These are phyloP conservation scores for Trematomus bernacchii DNA, from an alignment of 2,797 vertebrate genomes.

Conservation along the genomic window DNA sequence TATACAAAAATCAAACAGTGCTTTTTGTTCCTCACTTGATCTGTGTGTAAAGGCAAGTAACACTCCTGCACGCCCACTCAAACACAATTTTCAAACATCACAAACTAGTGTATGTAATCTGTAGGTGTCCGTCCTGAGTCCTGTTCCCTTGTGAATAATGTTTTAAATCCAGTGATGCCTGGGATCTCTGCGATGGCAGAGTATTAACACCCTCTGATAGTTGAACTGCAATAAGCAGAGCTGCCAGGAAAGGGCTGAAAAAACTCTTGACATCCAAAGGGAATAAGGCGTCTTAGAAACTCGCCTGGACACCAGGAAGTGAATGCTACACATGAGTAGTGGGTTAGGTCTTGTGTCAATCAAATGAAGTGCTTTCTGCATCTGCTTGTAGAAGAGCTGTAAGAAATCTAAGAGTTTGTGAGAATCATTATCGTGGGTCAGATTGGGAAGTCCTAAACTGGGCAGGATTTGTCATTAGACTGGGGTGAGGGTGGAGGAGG, in stretches of 20 bases:
- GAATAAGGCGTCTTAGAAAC: conserved; percentile 34
- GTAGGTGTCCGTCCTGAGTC: conserved; percentile 60
- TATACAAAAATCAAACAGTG: conserved; percentile 76
- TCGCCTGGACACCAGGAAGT: conserved; percentile 38
- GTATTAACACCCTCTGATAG: conserved; percentile 12
- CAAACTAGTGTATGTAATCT: conserved; percentile 53
- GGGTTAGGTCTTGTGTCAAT: conserved; percentile 52
- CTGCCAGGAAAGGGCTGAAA: conserved; percentile 56
- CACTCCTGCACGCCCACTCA: conserved; percentile 68
- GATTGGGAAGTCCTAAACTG: conserved; percentile 83
- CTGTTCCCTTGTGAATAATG: conserved; percentile 58
- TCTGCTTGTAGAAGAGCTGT: conserved; percentile 46
- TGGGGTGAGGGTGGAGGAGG: conserved; percentile 90
- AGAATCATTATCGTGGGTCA: conserved; percentile 32
- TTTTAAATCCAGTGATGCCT: conserved; percentile 54
- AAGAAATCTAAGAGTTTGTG: conserved; percentile 32
- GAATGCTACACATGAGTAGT: conserved; percentile 73
- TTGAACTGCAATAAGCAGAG: conserved; percentile 50
- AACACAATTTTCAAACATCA: conserved; percentile 64
- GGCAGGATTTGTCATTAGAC: conserved; percentile 95
- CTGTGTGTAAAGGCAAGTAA: conserved; percentile 69
- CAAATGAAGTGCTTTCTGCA: conserved; percentile 58
- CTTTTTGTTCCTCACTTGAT: conserved; percentile 72
- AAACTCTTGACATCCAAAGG: conserved; percentile 28
- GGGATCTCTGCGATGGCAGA: conserved; percentile 56